phyloP scores from a whole-genome alignment of 1,140 invertebrate genomes.

The Leptinotarsa undecemlineata region DNA sequence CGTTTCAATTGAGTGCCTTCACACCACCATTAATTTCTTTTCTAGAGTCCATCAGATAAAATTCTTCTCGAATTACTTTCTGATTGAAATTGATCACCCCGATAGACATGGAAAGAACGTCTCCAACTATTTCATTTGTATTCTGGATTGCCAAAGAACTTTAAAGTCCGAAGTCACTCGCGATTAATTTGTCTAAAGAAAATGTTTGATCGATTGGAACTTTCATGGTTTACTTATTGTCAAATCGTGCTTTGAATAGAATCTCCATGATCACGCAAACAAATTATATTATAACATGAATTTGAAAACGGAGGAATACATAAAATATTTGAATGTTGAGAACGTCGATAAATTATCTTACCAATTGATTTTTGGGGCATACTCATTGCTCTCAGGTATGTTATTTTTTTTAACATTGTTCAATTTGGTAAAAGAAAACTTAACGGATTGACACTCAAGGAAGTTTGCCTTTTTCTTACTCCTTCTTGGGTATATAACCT shows the following conservation, averaged over 20 bases:
- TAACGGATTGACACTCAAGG: no score
- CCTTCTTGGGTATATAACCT: no score
- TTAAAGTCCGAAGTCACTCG: not conserved
- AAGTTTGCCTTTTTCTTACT: no score
- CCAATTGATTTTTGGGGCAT: no score
- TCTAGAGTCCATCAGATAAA: not conserved
- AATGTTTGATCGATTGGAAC: conserved; percentile 17
- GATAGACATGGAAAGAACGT: not conserved
- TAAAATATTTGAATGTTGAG: no score
- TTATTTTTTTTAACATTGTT: no score
- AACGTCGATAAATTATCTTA: no score
- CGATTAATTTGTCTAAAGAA: conserved; percentile 14
- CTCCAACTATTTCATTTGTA: not conserved
- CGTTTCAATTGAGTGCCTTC: no score
- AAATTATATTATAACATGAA: not conserved
- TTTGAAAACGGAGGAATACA: no score
- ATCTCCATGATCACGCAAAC: conserved; percentile 2
- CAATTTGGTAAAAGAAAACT: no score
- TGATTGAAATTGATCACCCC: not conserved
- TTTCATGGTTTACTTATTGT: conserved; percentile 17
- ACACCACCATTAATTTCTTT: no score
- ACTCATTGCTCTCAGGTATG: no score
- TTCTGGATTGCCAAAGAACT: not conserved
- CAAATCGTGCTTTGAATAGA: conserved; percentile 11
- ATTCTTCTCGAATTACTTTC: not conserved